Evolutionary conservation across 2,113 vertebrate species (phyloP).

Genomic region (Bettongia penicillata): DNA sequence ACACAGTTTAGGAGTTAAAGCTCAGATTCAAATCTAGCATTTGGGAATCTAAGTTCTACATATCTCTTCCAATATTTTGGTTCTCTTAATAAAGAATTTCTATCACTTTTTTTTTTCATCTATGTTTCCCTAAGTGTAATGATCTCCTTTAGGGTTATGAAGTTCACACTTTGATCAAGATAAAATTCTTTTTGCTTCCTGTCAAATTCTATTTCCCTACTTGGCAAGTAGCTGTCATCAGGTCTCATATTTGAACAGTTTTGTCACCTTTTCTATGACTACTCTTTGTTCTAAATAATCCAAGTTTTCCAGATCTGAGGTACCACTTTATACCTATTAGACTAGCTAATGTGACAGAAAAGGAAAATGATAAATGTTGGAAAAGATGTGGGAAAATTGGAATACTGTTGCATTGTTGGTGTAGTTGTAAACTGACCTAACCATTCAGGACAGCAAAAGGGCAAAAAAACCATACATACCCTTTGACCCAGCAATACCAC

Average conservation of each 20-base stretch:
- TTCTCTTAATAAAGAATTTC: slow-evolving; percentile 5
- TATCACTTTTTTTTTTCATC: background rate
- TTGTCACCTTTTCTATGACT: background rate
- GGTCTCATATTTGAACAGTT: background rate
- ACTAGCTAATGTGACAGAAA: too few species aligned
- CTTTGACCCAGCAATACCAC: too few species aligned
- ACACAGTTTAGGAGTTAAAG: background rate
- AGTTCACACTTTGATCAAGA: slow-evolving; percentile 30
- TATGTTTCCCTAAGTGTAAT: background rate
- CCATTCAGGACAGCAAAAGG: too few species aligned
- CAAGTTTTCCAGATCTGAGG: too few species aligned
- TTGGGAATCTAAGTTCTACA: background rate
- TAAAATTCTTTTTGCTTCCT: slow-evolving; percentile 10
- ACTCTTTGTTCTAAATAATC: background rate
- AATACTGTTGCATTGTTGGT: too few species aligned
- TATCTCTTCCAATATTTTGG: slow-evolving; percentile 24
- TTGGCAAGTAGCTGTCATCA: background rate
- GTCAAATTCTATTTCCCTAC: slow-evolving; percentile 12
- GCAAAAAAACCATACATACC: too few species aligned
- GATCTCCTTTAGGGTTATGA: slow-evolving; percentile 18
- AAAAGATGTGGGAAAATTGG: too few species aligned
- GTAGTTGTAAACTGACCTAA: too few species aligned
- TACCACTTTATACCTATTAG: too few species aligned
- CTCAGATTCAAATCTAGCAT: background rate
- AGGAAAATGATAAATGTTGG: too few species aligned